phyloP scores from a whole-genome alignment of 2,888 invertebrate species.

The Microchrysa polita region DNA sequence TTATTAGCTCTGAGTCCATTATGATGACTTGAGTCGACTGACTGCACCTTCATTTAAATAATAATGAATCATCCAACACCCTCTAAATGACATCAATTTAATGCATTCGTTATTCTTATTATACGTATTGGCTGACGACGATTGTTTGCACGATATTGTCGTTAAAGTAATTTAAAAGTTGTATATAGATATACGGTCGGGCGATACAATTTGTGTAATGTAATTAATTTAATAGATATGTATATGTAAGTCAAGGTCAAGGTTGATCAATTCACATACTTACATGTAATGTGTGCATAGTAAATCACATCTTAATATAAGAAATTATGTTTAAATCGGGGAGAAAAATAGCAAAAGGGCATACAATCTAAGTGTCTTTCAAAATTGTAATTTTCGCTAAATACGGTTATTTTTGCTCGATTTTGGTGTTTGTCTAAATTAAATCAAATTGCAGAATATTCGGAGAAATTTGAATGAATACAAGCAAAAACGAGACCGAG shows the following conservation, averaged over 20 bases:
- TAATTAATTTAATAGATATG: conserved; percentile 8
- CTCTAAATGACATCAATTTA: conserved; percentile 15
- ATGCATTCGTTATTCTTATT: background rate
- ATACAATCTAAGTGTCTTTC: too few species aligned
- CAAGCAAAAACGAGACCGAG: too few species aligned
- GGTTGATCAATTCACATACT: background rate
- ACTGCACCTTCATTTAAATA: conserved; percentile 8
- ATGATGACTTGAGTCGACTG: background rate
- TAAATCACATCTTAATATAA: background rate
- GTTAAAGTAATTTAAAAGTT: conserved; percentile 9
- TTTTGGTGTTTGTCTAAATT: too few species aligned
- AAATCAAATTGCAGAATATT: too few species aligned
- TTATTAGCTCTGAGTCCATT: background rate
- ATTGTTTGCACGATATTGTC: background rate
- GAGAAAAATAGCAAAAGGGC: too few species aligned
- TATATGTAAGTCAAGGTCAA: conserved; percentile 16
- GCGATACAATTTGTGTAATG: background rate
- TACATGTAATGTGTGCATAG: too few species aligned
- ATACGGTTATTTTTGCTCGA: too few species aligned
- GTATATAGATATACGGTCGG: too few species aligned
- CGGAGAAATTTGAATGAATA: too few species aligned
- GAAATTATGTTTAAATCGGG: too few species aligned
- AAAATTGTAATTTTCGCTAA: too few species aligned
- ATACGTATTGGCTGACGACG: background rate
- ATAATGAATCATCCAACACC: conserved; percentile 12